Evolutionary conservation across 2,113 vertebrate species (phyloP), one percentile per base, ranked within the genome.

Genomic region (Alexandromys fortis): DNA sequence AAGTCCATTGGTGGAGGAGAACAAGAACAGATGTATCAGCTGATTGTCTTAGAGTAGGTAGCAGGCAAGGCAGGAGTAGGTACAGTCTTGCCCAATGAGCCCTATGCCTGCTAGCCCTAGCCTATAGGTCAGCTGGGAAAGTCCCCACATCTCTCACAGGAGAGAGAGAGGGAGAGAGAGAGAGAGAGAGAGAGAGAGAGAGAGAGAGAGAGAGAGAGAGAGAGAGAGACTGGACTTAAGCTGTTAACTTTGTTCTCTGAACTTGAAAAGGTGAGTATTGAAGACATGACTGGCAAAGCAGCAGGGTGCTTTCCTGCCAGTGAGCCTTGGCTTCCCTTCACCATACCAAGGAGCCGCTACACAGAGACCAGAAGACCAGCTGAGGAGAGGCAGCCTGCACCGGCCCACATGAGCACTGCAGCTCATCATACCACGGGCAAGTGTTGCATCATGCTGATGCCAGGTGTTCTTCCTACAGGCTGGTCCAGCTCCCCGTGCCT

Each of bases 371-470:
- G 73, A 35, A 45, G 83, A 45, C 28, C 16, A 47, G 12, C 22
- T 22, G 19, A 61, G 7, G 65, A 35, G 68, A 21, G 26, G n/a
- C 22, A 9, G 33, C 14, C 49, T 24, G 16, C 9, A 8, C 3
- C 3, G 22, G 19, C n/a, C 63, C 63, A 22, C 8, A 42, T 65
- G 61, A 67, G 42, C 26, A 13, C 38, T 33, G 61, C 28, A 45
- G 82, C 26, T 4, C 58, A 65, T 24, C n/a, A 83, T 28, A 16
- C 6, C 1, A 13, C 49, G 3, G 49, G 19, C 78, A n/a, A 3
- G 42, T 38, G 38, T 22, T 2, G 19, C n/a, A n/a, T 22, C 45
- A 30, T 33, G 14, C 6, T 1, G 0, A 8, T 0, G 19, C 11
- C 45, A 45, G 47, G 45, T 21, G 4, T 55, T 38, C 42, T 26